Conservation (phyloP, 2,888 invertebrate species). For the Nephrotoma flavescens region DNA sequence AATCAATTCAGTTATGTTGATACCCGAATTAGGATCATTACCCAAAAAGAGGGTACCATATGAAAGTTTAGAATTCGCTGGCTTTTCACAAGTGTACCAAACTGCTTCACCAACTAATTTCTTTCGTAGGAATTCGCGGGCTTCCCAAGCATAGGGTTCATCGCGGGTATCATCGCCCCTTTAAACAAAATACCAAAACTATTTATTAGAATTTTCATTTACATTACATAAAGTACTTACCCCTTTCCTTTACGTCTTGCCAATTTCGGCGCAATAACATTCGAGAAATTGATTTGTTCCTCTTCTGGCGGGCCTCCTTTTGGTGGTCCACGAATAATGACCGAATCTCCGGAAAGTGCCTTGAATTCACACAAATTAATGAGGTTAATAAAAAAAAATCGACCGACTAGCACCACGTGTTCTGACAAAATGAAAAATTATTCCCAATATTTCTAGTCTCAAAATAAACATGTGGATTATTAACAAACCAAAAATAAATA, state of each 20-base stretch:
- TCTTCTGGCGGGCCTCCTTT: constrained; percentile 82
- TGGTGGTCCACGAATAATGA: constrained; percentile 75
- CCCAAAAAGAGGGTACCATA: constrained; percentile 81
- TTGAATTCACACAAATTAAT: constrained; percentile 24
- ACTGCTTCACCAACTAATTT: constrained; percentile 86
- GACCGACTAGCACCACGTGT: not conserved
- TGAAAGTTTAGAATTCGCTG: constrained; percentile 67
- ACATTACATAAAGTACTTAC: constrained; percentile 5
- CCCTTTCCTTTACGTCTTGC: constrained; percentile 44
- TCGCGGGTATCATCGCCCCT: constrained; percentile 60
- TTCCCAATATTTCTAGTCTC: not conserved
- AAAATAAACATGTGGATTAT: not conserved
- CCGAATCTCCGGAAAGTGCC: constrained; percentile 93
- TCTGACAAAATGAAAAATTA: not conserved
- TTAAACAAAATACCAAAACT: not conserved
- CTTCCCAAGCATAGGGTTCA: constrained; percentile 96
- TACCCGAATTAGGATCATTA: constrained; percentile 59
- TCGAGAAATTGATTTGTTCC: constrained; percentile 78
- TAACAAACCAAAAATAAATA: not conserved
- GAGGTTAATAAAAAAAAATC: too few relatives aligned
- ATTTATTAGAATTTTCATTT: not conserved
- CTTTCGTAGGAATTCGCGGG: constrained; percentile 85
- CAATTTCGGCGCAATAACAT: constrained; percentile 84
- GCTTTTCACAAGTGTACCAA: constrained; percentile 68
- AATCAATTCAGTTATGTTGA: constrained; percentile 78